A percentile compares a stretch with the other conserved stretches of the same genome.
These are phyloP conservation scores for Anas bahamensis DNA, from an alignment of 2,797 vertebrate genomes.

Conservation along the genomic window DNA sequence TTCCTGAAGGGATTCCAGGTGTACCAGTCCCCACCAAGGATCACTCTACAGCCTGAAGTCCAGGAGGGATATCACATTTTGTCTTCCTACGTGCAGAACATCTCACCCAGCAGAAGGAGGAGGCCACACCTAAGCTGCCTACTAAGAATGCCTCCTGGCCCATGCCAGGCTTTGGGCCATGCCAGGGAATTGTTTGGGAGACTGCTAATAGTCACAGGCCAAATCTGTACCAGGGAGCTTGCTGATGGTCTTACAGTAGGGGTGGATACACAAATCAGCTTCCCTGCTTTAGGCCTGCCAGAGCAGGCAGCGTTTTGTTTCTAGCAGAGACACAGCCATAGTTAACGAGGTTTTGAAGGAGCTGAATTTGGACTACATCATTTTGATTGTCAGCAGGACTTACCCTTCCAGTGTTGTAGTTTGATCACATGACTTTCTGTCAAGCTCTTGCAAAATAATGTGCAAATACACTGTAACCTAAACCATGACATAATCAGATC, in stretches of 20 bases:
- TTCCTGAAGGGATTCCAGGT: not conserved
- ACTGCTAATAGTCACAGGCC: not conserved
- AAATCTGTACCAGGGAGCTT: not conserved
- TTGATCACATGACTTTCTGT: not conserved
- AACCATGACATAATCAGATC: slow-evolving; percentile 14
- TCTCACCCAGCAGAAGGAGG: not conserved
- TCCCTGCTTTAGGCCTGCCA: not conserved
- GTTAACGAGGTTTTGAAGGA: not conserved
- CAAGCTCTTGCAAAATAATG: slow-evolving; percentile 8
- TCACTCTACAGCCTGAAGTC: not conserved
- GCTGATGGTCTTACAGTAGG: not conserved
- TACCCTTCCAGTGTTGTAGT: not conserved
- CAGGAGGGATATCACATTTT: not conserved
- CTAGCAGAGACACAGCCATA: not conserved
- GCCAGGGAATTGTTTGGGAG: not conserved
- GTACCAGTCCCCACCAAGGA: not conserved
- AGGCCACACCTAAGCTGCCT: not conserved
- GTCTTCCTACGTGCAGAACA: not conserved
- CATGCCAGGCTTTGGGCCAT: not conserved
- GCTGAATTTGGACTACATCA: not conserved
- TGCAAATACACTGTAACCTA: not conserved
- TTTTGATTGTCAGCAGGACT: not conserved
- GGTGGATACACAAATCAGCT: not conserved
- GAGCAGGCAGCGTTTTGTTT: not conserved
- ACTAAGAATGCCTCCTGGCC: not conserved